A percentile compares a stretch with the other conserved stretches of the same genome.
phyloP scores from a whole-genome alignment of 2,888 invertebrate species.

The Diogma glabrata region DNA sequence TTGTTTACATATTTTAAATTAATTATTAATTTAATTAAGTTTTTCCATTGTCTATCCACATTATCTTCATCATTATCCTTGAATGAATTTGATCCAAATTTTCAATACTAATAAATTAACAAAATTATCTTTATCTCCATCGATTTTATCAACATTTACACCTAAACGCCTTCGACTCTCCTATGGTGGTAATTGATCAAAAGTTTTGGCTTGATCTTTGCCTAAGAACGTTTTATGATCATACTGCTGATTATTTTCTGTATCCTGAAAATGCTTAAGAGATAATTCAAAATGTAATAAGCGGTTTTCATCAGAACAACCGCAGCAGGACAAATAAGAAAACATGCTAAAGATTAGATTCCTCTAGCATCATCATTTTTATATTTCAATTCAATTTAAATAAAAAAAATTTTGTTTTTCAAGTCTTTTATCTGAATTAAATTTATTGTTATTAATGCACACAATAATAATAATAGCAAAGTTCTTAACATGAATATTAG shows the following conservation, averaged over 20 bases:
- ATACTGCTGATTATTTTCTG: conserved; percentile 77
- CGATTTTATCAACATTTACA: conserved; percentile 87
- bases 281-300: conserved; percentile 59
- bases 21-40: no score
- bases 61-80: conserved; percentile 86
- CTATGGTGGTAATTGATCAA: conserved; percentile 88
- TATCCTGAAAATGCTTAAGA: conserved; percentile 64
- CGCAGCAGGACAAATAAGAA: conserved; percentile 22
- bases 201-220: conserved; percentile 82
- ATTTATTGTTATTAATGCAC: no score
- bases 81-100: conserved; percentile 93
- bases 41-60: conserved; percentile 85
- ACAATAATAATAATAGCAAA: no score
- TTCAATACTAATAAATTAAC: conserved; percentile 80
- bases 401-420: no score
- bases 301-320: conserved; percentile 58
- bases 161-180: conserved; percentile 85
- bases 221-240: conserved; percentile 98
- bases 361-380: conserved; percentile 9
- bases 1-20: no score
- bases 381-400: neutral
- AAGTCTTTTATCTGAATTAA: no score
- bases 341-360: conserved; percentile 6
- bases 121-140: conserved; percentile 69
- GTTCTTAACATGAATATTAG: no score